Percentiles rank a stretch among this genome's conserved stretches.
Conservation (phyloP, 1,140 invertebrate genomes). For the Euura saliciscinereae region DNA sequence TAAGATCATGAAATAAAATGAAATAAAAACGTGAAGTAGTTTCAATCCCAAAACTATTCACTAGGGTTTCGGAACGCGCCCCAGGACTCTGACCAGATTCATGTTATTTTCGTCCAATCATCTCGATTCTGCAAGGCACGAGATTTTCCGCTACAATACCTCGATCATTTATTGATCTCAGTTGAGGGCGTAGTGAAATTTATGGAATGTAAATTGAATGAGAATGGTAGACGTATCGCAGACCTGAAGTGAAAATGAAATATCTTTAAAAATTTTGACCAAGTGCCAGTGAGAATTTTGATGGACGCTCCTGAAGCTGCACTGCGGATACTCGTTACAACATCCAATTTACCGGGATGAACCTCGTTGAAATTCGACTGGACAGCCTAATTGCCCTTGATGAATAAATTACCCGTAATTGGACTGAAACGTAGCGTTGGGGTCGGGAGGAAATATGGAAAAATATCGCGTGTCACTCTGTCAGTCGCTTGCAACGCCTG, state of each 20-base stretch:
- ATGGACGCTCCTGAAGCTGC: not conserved
- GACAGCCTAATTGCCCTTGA: not conserved
- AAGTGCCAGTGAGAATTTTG: not conserved
- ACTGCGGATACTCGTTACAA: constrained; percentile 1
- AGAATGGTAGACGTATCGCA: not conserved
- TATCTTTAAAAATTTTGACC: too few relatives aligned
- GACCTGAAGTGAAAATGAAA: not conserved
- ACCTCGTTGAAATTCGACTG: not conserved
- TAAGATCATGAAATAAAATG: too few relatives aligned
- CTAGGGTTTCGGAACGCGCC: too few relatives aligned
- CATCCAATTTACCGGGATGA: not conserved
- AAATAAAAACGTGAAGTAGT: too few relatives aligned
- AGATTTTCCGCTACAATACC: not conserved
- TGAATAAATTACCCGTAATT: not conserved
- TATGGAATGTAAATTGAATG: not conserved
- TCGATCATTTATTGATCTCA: not conserved
- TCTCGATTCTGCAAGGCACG: too few relatives aligned
- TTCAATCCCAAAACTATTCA: too few relatives aligned
- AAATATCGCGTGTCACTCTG: too few relatives aligned
- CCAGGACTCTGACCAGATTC: too few relatives aligned
- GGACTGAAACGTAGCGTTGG: not conserved
- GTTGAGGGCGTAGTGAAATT: not conserved
- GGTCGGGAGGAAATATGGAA: too few relatives aligned
- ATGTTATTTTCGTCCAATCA: too few relatives aligned
- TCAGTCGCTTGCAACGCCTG: too few relatives aligned